Evolutionary conservation across 1,140 invertebrate species (phyloP).

Genomic region (Nomia melanderi): DNA sequence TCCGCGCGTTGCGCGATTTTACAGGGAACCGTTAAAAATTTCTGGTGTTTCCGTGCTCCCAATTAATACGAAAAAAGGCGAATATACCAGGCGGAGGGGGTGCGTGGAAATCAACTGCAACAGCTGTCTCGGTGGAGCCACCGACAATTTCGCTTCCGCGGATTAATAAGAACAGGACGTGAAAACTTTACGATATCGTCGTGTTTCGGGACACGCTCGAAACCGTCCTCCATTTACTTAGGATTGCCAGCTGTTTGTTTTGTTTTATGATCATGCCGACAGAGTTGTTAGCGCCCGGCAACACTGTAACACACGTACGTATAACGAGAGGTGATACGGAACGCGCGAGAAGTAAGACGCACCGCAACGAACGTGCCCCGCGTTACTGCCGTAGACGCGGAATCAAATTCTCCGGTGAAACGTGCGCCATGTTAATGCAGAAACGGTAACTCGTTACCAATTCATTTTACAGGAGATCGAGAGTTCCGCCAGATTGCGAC

Average conservation of each 20-base stretch:
- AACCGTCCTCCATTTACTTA: slow-evolving; percentile 57
- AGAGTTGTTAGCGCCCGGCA: slow-evolving; percentile 38
- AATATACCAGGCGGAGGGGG: background rate
- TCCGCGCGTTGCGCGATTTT: too few species aligned
- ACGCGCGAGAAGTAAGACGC: slow-evolving; percentile 54
- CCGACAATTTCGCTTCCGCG: slow-evolving; percentile 1
- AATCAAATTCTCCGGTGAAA: slow-evolving; percentile 70
- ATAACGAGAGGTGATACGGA: background rate
- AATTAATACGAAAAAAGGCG: slow-evolving; percentile 23
- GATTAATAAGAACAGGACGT: slow-evolving; percentile 52
- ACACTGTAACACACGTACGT: slow-evolving; percentile 38
- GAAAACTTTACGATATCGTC: slow-evolving; percentile 47
- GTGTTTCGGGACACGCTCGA: slow-evolving; percentile 16
- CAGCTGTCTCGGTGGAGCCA: background rate
- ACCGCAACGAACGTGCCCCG: slow-evolving; percentile 65
- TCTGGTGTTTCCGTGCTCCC: background rate
- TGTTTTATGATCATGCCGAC: slow-evolving; percentile 59
- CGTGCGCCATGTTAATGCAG: slow-evolving; percentile 70
- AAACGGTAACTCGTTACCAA: slow-evolving; percentile 62
- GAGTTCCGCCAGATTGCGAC: background rate
- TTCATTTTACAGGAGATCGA: slow-evolving; percentile 55
- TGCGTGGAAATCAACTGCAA: background rate
- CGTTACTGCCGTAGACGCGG: slow-evolving; percentile 67
- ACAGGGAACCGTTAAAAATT: slow-evolving; percentile 25
- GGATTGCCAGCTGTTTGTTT: slow-evolving; percentile 49